These are phyloP conservation scores for Neomonachus schauinslandi DNA, from an alignment of 2,113 vertebrate species.

Conservation along the genomic window DNA sequence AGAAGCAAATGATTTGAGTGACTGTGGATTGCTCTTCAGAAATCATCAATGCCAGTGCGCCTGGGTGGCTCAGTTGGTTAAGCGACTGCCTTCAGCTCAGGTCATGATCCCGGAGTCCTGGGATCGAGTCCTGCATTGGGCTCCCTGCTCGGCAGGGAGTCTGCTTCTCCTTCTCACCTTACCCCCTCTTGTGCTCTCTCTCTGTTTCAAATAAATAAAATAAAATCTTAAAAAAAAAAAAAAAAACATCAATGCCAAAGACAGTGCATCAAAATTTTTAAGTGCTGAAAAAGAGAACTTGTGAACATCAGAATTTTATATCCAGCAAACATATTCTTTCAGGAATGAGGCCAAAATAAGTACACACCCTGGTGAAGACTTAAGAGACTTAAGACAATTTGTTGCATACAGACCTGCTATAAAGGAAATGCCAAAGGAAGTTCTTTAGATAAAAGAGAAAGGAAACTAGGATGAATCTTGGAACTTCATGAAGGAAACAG, in stretches of 20 bases:
- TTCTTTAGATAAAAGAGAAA: neutral
- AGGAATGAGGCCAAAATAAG: neutral
- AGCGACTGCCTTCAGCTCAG: too few relatives aligned
- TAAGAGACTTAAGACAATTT: neutral
- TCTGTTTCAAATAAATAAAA: too few relatives aligned
- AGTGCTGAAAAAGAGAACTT: neutral
- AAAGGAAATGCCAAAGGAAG: neutral
- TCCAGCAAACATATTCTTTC: neutral
- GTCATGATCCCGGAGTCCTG: too few relatives aligned
- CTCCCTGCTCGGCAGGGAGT: too few relatives aligned
- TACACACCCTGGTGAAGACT: neutral
- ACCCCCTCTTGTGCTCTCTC: too few relatives aligned
- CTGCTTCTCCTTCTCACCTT: too few relatives aligned
- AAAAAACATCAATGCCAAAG: neutral
- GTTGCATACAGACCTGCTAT: neutral
- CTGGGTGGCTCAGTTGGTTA: too few relatives aligned
- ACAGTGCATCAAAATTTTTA: neutral
- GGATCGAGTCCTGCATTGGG: too few relatives aligned
- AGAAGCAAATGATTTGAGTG: neutral
- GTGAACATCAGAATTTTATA: neutral
- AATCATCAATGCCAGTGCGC: neutral
- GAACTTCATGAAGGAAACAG: neutral
- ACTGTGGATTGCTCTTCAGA: neutral
- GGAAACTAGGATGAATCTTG: neutral
- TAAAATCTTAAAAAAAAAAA: too few relatives aligned